Conservation (phyloP, 2,797 vertebrate species). For the Xiphophorus birchmanni region DNA sequence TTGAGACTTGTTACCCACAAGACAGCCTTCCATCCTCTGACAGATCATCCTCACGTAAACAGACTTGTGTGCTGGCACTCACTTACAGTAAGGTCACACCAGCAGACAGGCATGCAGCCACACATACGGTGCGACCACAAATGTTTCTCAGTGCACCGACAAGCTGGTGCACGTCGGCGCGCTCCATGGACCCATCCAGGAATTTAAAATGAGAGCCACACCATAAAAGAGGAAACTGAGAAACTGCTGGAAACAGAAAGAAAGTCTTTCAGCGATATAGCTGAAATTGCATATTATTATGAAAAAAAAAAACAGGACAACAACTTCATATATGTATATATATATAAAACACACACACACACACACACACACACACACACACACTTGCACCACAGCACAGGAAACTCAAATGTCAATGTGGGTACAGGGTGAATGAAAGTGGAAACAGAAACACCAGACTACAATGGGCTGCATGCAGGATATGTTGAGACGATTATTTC, state of each 20-base stretch:
- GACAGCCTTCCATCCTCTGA: constrained; percentile 32
- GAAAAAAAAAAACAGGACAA: background rate
- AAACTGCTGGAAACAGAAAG: background rate
- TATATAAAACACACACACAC: background rate
- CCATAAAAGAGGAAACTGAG: background rate
- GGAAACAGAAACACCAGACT: constrained; percentile 63
- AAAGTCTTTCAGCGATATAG: background rate
- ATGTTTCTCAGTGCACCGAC: constrained; percentile 22
- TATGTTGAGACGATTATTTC: constrained; percentile 58
- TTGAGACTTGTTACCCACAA: constrained; percentile 40
- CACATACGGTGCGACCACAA: constrained; percentile 37
- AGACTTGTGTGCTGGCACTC: constrained; percentile 36
- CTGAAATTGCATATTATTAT: background rate
- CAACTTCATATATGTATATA: background rate
- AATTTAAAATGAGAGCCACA: background rate
- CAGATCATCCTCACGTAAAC: constrained; percentile 56
- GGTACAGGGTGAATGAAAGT: constrained; percentile 45
- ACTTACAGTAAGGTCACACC: constrained; percentile 39
- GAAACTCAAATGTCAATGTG: constrained; percentile 50
- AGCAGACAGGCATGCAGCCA: constrained; percentile 45
- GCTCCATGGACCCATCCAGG: constrained; percentile 10
- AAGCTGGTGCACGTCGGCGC: constrained; percentile 39
- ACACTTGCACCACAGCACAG: constrained; percentile 32
- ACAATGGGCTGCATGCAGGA: constrained; percentile 54
- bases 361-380: constrained; percentile 22